phyloP scores from a whole-genome alignment of 2,113 vertebrate genomes.

The Proterorhinus semilunaris region DNA sequence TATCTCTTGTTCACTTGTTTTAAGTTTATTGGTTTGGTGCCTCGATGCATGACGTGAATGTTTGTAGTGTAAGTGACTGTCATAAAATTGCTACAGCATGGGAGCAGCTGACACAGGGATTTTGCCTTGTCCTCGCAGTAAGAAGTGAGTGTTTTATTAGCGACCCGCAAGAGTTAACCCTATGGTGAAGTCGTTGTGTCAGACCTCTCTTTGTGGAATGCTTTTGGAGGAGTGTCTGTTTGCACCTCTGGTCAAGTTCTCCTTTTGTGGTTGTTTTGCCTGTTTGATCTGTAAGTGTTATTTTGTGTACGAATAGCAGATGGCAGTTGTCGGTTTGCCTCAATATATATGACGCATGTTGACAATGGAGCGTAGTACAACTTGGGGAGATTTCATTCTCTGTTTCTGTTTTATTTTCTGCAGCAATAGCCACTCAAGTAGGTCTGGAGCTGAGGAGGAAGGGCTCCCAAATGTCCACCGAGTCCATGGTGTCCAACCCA shows the following conservation, averaged over 20 bases:
- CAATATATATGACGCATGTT: slow-evolving; percentile 54
- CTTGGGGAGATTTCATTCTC: slow-evolving; percentile 66
- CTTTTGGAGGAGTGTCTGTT: slow-evolving; percentile 53
- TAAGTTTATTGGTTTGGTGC: slow-evolving; percentile 74
- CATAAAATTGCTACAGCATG: slow-evolving; percentile 47
- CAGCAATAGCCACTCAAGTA: slow-evolving; percentile 91
- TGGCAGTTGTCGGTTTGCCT: slow-evolving; percentile 34
- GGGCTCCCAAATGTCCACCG: slow-evolving; percentile 93
- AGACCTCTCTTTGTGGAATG: slow-evolving; percentile 79
- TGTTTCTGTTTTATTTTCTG: slow-evolving; percentile 56
- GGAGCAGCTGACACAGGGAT: slow-evolving; percentile 72
- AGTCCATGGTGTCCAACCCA: slow-evolving; percentile 91
- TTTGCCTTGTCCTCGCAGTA: slow-evolving; percentile 55
- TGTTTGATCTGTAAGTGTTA: slow-evolving; percentile 36
- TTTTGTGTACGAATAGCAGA: slow-evolving; percentile 32
- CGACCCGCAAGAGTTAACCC: slow-evolving; percentile 11
- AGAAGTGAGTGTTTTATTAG: slow-evolving; percentile 32
- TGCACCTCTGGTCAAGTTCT: slow-evolving; percentile 36
- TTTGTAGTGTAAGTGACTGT: slow-evolving; percentile 56
- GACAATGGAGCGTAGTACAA: slow-evolving; percentile 52
- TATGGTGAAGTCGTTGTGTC: slow-evolving; percentile 86
- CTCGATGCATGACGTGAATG: slow-evolving; percentile 76
- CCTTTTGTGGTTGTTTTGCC: slow-evolving; percentile 45
- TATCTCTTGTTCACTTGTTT: slow-evolving; percentile 63
- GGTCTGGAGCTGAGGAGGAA: slow-evolving; percentile 90